A percentile compares a stretch with the other conserved stretches of the same genome.
phyloP scores from a whole-genome alignment of 2,888 invertebrate genomes.

The Nudaria mundana region DNA sequence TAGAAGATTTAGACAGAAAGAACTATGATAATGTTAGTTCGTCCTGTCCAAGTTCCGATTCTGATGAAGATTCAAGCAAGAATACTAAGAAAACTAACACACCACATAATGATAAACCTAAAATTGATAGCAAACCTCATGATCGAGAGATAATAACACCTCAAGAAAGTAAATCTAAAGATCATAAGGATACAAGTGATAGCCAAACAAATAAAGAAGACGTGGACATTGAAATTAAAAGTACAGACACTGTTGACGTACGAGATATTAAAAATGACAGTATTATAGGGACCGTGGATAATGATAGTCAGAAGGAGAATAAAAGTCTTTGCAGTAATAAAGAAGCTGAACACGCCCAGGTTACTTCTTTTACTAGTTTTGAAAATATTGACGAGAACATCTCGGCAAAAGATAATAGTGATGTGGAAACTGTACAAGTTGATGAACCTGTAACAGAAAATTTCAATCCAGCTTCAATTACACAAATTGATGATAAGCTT shows the following conservation, averaged over 20 bases:
- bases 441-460: not conserved
- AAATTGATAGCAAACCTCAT: not conserved
- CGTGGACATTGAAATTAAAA: not conserved
- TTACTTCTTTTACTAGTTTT: not conserved
- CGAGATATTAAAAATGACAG: too few relatives aligned
- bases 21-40: constrained; percentile 51
- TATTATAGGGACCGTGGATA: too few relatives aligned
- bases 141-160: not conserved
- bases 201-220: not conserved
- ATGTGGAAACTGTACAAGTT: not conserved
- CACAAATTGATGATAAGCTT: not conserved
- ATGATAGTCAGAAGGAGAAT: too few relatives aligned
- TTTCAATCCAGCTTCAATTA: not conserved
- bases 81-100: not conserved
- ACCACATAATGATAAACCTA: not conserved
- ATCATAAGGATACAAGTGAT: not conserved
- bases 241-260: not conserved
- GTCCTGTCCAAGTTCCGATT: constrained; percentile 32
- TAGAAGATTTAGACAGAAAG: constrained; percentile 66
- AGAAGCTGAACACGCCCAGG: not conserved
- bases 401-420: constrained; percentile 1
- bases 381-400: constrained; percentile 4
- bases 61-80: constrained; percentile 10
- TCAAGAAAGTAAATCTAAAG: constrained; percentile 2
- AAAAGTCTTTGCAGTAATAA: too few relatives aligned